Evolutionary conservation across 2,113 vertebrate genomes (phyloP), one percentile per base, ranked within the genome.

Genomic region (Lota lota): DNA sequence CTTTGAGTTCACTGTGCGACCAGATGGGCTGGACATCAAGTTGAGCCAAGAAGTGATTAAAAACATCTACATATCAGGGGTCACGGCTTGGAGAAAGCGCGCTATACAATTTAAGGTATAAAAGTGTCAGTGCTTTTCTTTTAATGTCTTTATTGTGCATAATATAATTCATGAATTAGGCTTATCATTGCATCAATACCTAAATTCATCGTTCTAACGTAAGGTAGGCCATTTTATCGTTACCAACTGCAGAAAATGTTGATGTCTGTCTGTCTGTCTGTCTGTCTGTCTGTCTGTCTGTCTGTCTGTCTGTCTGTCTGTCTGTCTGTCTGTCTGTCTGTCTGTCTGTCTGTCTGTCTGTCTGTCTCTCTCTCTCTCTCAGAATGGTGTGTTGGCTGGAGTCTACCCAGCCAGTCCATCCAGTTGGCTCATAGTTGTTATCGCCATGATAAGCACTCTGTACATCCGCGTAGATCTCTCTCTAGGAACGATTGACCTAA

Each of bases 1-100:
- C 74, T 99, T 99, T 86, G 94, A 98, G 92, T 99, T 99, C 92
- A 97, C 95, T 0, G 96, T 99, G 79, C 95, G 93, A 59, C 95
- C 95, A 0, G 95, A 98, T 1, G 96, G 96, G 6, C 89, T 98
- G 12, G 95, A 94, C 81, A 82, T 98, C 66, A 95, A 89, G 20
- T 91, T 98, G 40, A 95, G 96, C 77, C 89, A 93, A 19, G 96
- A 97, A 80, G 96, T 94, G 36, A 78, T 98, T 66, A 94, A 89
- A 70, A 96, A 96, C 74, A 87, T 99, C 79, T 98, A 95, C 83
- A 81, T 95, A 11, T 92, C 94, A 0, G 93, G 86, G 33, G 57
- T 97, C 74, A 94, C 93, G 12, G 94, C 94, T 4, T 97, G 96
- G 95, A 97, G 92, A 81, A 99, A 98, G 74, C 92, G 92, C 54